Conservation (phyloP, 2,888 invertebrate species). For the Nephrotoma appendiculata region DNA sequence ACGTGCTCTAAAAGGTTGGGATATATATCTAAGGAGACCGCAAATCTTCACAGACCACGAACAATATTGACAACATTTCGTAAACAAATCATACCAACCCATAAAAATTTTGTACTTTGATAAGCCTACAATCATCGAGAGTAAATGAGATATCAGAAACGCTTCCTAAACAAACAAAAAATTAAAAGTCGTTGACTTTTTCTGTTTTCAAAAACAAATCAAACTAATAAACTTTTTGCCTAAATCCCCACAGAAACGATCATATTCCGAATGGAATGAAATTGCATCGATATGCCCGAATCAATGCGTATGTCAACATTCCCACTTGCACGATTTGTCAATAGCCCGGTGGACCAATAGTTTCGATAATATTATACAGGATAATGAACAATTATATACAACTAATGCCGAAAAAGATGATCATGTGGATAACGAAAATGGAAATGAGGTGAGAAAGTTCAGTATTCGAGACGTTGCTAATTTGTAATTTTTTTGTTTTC, state of each 20-base stretch:
- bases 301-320: constrained; percentile 39
- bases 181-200: background rate
- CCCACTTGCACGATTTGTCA: constrained; percentile 38
- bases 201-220: background rate
- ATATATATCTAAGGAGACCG: background rate
- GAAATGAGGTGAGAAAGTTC: constrained; percentile 14
- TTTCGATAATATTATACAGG: constrained; percentile 11
- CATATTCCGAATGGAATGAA: constrained; percentile 14
- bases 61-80: background rate
- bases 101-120: background rate
- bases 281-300: constrained; percentile 31
- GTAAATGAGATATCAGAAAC: background rate
- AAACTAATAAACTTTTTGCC: background rate
- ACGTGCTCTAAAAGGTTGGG: background rate
- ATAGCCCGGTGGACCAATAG: constrained; percentile 37
- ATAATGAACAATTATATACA: background rate
- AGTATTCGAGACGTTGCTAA: background rate
- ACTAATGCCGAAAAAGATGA: constrained; percentile 5
- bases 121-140: background rate
- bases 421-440: constrained; percentile 18
- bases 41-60: background rate
- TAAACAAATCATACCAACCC: background rate
- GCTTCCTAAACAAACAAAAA: background rate
- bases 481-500: constrained; percentile 11
- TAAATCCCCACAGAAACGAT: background rate